These are phyloP conservation scores for Oeneis ivallda DNA, from an alignment of 2,888 invertebrate species.

Conservation along the genomic window DNA sequence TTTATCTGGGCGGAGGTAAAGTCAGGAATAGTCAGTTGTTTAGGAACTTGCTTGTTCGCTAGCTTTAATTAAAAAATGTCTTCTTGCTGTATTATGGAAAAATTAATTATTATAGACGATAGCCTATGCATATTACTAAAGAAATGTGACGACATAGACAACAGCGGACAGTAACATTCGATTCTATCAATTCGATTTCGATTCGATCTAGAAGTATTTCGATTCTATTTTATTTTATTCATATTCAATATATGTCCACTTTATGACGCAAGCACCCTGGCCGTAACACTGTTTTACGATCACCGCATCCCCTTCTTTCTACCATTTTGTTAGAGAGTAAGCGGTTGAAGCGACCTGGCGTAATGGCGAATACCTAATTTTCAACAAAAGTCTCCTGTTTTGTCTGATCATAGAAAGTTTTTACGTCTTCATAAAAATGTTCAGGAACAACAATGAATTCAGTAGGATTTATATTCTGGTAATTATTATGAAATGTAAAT, in stretches of 20 bases:
- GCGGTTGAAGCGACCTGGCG: slow-evolving; percentile 33
- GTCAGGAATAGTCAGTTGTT: no score
- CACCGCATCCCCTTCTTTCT: slow-evolving; percentile 59
- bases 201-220: slow-evolving; percentile 53
- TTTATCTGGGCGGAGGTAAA: no score
- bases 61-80: no score
- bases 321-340: slow-evolving; percentile 64
- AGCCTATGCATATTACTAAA: slow-evolving; percentile 27
- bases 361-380: slow-evolving; percentile 28
- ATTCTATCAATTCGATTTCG: no score
- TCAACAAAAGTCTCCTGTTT: slow-evolving; percentile 22
- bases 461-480: no score
- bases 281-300: slow-evolving; percentile 68
- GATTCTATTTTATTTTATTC: slow-evolving; percentile 49
- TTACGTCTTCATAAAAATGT: slow-evolving; percentile 7
- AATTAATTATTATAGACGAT: no score
- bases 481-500: no score
- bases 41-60: no score
- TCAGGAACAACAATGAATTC: background rate
- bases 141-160: slow-evolving; percentile 41
- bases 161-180: slow-evolving; percentile 30
- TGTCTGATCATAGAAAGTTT: slow-evolving; percentile 18
- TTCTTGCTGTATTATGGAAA: no score
- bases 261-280: slow-evolving; percentile 68
- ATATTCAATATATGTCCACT: slow-evolving; percentile 51